Percentiles rank a stretch among this genome's conserved stretches.
phyloP scores from a whole-genome alignment of 1,140 invertebrate genomes.

The Heliconius hewitsoni region DNA sequence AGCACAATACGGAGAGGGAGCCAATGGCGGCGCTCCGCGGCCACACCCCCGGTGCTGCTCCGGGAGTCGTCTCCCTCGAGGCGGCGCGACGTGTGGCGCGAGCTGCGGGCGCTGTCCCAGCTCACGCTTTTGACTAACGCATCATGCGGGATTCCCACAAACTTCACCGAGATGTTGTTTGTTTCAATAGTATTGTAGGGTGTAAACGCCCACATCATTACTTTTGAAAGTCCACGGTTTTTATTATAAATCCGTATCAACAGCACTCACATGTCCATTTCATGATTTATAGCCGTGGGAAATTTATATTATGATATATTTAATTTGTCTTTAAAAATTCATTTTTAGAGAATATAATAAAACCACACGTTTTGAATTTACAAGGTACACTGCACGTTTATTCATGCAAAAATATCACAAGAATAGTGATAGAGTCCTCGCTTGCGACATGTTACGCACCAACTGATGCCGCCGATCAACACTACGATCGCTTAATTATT shows the following conservation, averaged over 20 bases:
- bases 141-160: constrained; percentile 79
- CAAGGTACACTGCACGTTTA: not conserved
- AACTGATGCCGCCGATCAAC: constrained; percentile 62
- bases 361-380: not conserved
- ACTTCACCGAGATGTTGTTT: constrained; percentile 66
- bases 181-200: constrained; percentile 62
- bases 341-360: not conserved
- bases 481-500: constrained; percentile 73
- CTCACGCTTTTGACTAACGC: constrained; percentile 37
- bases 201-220: constrained; percentile 78
- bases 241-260: constrained; percentile 74
- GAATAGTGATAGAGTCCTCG: constrained; percentile 16
- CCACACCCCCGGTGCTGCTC: constrained; percentile 58
- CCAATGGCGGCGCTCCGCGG: constrained; percentile 56
- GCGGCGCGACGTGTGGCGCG: constrained; percentile 33
- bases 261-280: constrained; percentile 66
- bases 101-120: constrained; percentile 44
- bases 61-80: constrained; percentile 38
- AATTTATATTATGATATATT: constrained; percentile 31
- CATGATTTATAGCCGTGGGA: constrained; percentile 79
- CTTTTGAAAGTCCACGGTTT: constrained; percentile 66
- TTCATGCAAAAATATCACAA: constrained; percentile 3
- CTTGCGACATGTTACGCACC: constrained; percentile 42
- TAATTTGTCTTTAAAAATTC: not conserved
- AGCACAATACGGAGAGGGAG: constrained; percentile 29